These are phyloP conservation scores for Morbakka virulenta DNA, from an alignment of 30 jellyfish, hydroid and myxozoan species.

Conservation along the genomic window DNA sequence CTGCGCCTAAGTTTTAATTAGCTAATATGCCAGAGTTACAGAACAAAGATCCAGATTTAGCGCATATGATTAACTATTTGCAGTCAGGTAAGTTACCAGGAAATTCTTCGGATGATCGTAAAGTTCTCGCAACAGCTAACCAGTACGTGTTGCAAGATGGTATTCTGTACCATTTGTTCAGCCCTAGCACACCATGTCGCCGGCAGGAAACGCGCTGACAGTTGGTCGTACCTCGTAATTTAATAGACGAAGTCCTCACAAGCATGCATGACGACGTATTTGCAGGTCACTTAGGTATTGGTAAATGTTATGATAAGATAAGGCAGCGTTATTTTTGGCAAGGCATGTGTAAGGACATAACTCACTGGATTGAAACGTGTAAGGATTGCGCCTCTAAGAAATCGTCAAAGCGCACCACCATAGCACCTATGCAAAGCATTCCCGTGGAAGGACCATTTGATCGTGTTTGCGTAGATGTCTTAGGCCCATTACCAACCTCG, in stretches of 20 bases:
- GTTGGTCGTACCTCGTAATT: constrained; percentile 43
- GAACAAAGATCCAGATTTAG: constrained; percentile 29
- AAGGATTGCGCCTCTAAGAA: constrained; percentile 56
- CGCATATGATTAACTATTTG: constrained; percentile 14
- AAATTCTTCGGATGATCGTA: constrained; percentile 43
- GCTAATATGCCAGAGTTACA: constrained; percentile 36
- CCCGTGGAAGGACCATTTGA: constrained; percentile 65
- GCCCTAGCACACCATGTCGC: constrained; percentile 47
- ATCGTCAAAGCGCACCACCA: constrained; percentile 26
- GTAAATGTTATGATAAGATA: constrained; percentile 37
- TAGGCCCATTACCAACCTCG: constrained; percentile 67
- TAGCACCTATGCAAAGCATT: constrained; percentile 51
- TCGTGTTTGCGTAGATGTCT: constrained; percentile 29
- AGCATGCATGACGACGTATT: constrained; percentile 47
- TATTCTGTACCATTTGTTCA: constrained; percentile 40
- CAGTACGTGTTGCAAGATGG: constrained; percentile 38
- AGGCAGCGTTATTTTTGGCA: constrained; percentile 56
- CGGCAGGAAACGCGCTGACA: constrained; percentile 44
- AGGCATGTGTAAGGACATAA: constrained; percentile 46
- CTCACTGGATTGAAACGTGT: constrained; percentile 58
- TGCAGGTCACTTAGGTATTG: constrained; percentile 58
- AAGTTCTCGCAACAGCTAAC: constrained; percentile 4
- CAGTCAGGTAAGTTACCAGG: constrained; percentile 43
- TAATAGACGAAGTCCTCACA: constrained; percentile 18
- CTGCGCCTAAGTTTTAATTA: constrained; percentile 36